Percentiles rank a stretch among this genome's conserved stretches.
These are phyloP conservation scores for Pissodes strobi DNA, from an alignment of 1,140 invertebrate species.

Conservation along the genomic window DNA sequence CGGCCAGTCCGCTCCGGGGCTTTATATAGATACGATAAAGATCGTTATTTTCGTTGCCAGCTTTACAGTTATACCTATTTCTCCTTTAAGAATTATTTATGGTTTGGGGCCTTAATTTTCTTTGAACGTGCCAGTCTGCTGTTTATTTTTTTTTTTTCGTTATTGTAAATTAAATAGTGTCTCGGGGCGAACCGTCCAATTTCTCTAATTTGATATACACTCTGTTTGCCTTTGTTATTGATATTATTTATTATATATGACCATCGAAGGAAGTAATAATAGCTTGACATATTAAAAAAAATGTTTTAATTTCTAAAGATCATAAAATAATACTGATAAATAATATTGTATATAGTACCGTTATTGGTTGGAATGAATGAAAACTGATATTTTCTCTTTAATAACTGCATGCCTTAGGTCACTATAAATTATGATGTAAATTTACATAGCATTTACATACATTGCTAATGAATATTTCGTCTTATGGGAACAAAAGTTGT, in stretches of 20 bases:
- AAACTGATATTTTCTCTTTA: too few relatives aligned
- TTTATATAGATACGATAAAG: conserved; percentile 29
- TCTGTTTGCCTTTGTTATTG: background rate
- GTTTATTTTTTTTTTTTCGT: conserved; percentile 6
- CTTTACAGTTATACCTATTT: conserved; percentile 32
- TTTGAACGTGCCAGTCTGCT: conserved; percentile 28
- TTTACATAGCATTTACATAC: too few relatives aligned
- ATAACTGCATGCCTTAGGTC: too few relatives aligned
- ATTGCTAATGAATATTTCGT: too few relatives aligned
- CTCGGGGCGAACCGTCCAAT: background rate
- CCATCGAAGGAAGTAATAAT: too few relatives aligned
- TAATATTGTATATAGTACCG: too few relatives aligned
- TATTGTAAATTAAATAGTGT: conserved; percentile 7
- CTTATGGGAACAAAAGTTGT: too few relatives aligned
- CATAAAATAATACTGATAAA: too few relatives aligned
- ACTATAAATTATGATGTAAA: too few relatives aligned
- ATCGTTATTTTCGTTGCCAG: conserved; percentile 28
- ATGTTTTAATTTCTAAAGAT: too few relatives aligned
- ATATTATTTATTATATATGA: background rate
- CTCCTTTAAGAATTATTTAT: conserved; percentile 26
- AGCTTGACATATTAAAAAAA: too few relatives aligned
- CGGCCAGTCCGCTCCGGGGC: background rate
- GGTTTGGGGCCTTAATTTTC: conserved; percentile 27
- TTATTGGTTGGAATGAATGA: too few relatives aligned
- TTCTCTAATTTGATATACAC: background rate